Evolutionary conservation across 2,113 vertebrate genomes (phyloP), one percentile per base, ranked within the genome.

Genomic region (Lampris incognitus): DNA sequence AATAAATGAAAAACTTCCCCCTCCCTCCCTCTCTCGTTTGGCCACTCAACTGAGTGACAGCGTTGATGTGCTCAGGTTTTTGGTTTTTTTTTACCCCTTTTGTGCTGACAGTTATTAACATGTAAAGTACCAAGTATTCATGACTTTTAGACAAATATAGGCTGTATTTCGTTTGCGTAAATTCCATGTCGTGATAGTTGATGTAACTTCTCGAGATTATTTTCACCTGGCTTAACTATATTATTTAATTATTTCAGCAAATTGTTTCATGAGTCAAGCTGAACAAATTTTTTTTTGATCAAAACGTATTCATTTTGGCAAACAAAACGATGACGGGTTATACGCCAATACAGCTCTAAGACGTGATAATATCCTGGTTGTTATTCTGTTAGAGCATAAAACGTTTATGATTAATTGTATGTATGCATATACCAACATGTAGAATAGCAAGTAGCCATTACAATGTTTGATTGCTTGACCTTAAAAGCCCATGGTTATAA

Each of bases 21-120:
- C 24, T 24, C 24, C 40, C 70, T 44, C 73, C 54, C 65, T 42
- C 77, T 55, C 69, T 40, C 50, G 48, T 79, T 76, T 79, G 83
- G 79, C 79, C 87, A 89, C 74, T 74, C 62, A 65, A 79, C 80
- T 86, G 24, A 24, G 24, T 24, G 81, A 88, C 73, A 82, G 72
- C 72, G 86, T 79, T 77, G 85, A 85, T 85, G 62, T 83, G 69
- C 62, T 69, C 72, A 63, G 36, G 64, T 39, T 65, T 11, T 58
- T 74, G 46, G 10, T 8, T 36, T 64, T 49, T 24, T 24, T 24
- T 24, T 24, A 24, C 24, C 11, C 7, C 37, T 68, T 81, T 49
- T 79, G 64, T 67, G 78, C 73, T 90, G 88, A 88, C 81, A 69
- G 84, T 93, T 92, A 91, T 92, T 88, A 87, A 89, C 86, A 83